Percentiles rank a stretch among this genome's conserved stretches.
Conservation (phyloP, 2,797 vertebrate genomes). For the Sebastes vulpes region DNA sequence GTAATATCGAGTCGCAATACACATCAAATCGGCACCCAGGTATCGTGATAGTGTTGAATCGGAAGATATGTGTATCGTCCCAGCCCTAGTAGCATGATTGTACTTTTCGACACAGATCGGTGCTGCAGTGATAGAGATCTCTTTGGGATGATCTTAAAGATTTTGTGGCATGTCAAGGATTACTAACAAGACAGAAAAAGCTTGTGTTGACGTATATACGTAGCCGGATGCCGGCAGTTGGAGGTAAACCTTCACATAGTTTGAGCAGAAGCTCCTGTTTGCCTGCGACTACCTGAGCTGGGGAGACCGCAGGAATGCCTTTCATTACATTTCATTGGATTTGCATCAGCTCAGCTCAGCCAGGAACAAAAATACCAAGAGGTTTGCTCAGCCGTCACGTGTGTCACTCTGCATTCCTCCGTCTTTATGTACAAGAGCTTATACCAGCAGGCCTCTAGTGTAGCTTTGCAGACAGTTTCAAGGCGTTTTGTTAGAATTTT, state of each 20-base stretch:
- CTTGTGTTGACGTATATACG: not conserved
- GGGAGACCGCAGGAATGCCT: conserved; percentile 47
- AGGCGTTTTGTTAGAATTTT: not conserved
- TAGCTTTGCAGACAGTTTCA: not conserved
- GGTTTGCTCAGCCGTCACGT: conserved; percentile 47
- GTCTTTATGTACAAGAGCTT: not conserved
- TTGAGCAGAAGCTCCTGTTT: conserved; percentile 22
- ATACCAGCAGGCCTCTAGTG: not conserved
- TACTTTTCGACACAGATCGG: not conserved
- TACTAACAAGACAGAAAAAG: not conserved
- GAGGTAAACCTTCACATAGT: conserved; percentile 18
- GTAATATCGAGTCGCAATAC: too few species aligned
- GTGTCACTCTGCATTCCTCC: conserved; percentile 55
- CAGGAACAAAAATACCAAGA: conserved; percentile 20
- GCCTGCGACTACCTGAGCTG: conserved; percentile 33
- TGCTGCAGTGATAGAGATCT: not conserved
- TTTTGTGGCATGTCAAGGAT: not conserved
- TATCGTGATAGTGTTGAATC: too few species aligned
- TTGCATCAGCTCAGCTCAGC: conserved; percentile 19
- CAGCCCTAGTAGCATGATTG: not conserved
- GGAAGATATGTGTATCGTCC: too few species aligned
- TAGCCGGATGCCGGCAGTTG: not conserved
- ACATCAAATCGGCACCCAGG: too few species aligned
- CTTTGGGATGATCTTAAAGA: not conserved
- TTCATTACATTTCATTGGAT: conserved; percentile 48